Conservation (phyloP, 2,888 invertebrate genomes). For the Yponomeuta plumbellus region DNA sequence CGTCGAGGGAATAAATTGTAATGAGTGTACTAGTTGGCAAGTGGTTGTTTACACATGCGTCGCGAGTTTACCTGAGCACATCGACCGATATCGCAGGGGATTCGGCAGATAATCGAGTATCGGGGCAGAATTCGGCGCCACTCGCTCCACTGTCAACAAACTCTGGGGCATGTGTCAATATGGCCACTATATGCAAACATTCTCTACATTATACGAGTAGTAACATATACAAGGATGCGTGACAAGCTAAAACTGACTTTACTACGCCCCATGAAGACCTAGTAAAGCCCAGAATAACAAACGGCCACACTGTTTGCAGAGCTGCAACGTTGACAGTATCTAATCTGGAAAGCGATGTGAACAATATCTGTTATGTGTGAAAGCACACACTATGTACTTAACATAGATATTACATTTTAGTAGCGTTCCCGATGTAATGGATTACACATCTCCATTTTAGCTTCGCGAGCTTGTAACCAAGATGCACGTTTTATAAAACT, state of each 20-base stretch:
- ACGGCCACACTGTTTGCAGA: background rate
- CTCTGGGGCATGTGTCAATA: slow-evolving; percentile 53
- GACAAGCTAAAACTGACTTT: background rate
- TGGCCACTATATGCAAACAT: slow-evolving; percentile 56
- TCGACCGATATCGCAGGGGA: slow-evolving; percentile 16
- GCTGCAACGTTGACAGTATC: slow-evolving; percentile 40
- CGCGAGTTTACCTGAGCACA: slow-evolving; percentile 15
- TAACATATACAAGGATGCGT: slow-evolving; percentile 19
- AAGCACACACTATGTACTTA: slow-evolving; percentile 24
- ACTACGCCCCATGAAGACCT: background rate
- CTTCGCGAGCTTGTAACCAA: slow-evolving; percentile 15
- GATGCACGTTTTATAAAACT: slow-evolving; percentile 18
- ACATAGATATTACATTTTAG: slow-evolving; percentile 17
- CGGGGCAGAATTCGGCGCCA: slow-evolving; percentile 34
- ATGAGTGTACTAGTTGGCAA: slow-evolving; percentile 4
- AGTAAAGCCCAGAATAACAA: background rate
- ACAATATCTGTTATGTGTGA: slow-evolving; percentile 33
- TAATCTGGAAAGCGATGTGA: slow-evolving; percentile 55
- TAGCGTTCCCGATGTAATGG: slow-evolving; percentile 7
- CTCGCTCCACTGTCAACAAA: slow-evolving; percentile 44
- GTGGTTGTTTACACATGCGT: slow-evolving; percentile 21
- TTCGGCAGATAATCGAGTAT: slow-evolving; percentile 20
- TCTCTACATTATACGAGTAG: slow-evolving; percentile 18
- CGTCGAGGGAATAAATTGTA: slow-evolving; percentile 18
- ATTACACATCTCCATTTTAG: background rate